Conservation (phyloP, 2,113 vertebrate genomes). For the Pithys albifrons region DNA sequence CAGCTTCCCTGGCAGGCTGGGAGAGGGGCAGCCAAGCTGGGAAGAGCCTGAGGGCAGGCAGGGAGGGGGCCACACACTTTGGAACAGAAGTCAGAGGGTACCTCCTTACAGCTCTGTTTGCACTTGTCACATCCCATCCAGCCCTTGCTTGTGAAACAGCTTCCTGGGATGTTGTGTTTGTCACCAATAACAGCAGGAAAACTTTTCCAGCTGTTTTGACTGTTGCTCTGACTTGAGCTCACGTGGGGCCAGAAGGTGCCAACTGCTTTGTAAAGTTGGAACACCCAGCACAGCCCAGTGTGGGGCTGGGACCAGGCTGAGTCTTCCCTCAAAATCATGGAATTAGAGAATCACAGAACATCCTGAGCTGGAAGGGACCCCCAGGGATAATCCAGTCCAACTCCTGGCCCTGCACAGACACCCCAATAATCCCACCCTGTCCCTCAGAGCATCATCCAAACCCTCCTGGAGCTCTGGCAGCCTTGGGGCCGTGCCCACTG, state of each 20-base stretch:
- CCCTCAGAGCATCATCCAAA: background rate
- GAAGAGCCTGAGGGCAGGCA: background rate
- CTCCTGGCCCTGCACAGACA: background rate
- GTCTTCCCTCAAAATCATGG: background rate
- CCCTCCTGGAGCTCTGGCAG: background rate
- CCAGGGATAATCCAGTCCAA: background rate
- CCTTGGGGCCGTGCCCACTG: background rate
- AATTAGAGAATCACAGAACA: background rate
- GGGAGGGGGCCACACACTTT: background rate
- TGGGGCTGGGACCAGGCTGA: background rate
- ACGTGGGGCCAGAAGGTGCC: background rate
- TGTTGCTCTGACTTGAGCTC: background rate
- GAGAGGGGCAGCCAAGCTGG: background rate
- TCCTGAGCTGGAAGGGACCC: background rate
- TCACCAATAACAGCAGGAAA: background rate
- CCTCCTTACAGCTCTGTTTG: background rate
- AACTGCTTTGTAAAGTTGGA: background rate
- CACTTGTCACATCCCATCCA: background rate
- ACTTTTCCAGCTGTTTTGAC: background rate
- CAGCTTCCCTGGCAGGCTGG: background rate
- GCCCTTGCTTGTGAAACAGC: background rate
- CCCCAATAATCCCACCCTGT: background rate
- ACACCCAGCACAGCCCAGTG: accelerated
- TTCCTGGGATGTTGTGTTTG: background rate
- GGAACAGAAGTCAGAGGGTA: background rate